phyloP scores from a whole-genome alignment of 2,888 invertebrate species.

The Osedax frankpressi region DNA sequence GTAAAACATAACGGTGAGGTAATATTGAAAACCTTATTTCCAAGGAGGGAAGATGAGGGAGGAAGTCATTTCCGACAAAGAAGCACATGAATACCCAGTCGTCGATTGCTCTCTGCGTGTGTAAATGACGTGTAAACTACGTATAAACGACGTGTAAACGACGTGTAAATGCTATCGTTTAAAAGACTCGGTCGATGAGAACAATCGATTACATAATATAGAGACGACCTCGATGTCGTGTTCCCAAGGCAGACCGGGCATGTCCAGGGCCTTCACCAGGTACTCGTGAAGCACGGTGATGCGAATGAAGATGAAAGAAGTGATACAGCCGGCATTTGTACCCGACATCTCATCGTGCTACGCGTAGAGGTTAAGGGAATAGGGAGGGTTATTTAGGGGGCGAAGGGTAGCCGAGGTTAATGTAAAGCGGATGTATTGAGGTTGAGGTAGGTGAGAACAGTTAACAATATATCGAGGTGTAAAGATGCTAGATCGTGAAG shows the following conservation, averaged over 20 bases:
- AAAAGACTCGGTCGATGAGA: too few species aligned
- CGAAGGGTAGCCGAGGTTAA: too few species aligned
- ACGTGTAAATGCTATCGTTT: too few species aligned
- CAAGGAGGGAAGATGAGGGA: constrained; percentile 90
- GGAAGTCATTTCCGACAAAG: constrained; percentile 96
- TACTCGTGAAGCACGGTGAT: constrained; percentile 84
- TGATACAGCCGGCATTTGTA: constrained; percentile 42
- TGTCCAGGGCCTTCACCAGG: constrained; percentile 69
- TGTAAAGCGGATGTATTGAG: too few species aligned
- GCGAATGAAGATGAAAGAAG: constrained; percentile 68
- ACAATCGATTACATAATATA: too few species aligned
- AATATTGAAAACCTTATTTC: constrained; percentile 59
- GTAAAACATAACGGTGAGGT: background rate
- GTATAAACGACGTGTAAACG: too few species aligned
- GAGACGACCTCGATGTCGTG: constrained; percentile 76
- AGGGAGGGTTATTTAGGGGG: too few species aligned
- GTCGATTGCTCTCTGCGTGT: constrained; percentile 63
- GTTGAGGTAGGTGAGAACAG: too few species aligned
- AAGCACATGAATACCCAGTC: constrained; percentile 99
- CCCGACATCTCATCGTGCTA: background rate
- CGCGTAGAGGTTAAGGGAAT: too few species aligned
- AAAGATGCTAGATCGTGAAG: too few species aligned
- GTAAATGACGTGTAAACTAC: background rate
- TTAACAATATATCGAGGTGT: too few species aligned
- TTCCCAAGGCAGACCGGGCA: constrained; percentile 75